These are phyloP conservation scores for Heliconius cydno DNA, from an alignment of 2,888 invertebrate species.

Conservation along the genomic window DNA sequence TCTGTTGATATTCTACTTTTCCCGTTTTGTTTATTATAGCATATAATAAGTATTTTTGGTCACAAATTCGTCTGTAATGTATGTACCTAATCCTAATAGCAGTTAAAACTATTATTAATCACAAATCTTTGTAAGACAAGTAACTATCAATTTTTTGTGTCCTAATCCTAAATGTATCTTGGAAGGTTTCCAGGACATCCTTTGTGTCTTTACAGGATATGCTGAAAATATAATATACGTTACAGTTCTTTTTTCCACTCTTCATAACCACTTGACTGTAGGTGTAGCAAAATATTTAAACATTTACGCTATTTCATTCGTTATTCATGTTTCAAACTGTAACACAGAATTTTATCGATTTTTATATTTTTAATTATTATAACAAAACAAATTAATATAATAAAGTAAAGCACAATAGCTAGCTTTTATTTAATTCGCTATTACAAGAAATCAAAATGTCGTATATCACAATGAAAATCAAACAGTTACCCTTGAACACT, in stretches of 20 bases:
- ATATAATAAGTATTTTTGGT: no score
- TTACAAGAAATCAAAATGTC: background rate
- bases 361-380: background rate
- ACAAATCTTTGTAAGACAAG: no score
- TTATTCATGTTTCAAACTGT: background rate
- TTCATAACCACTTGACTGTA: background rate
- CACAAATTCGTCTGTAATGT: no score
- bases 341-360: background rate
- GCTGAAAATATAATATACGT: background rate
- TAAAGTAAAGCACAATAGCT: background rate
- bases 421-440: background rate
- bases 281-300: background rate
- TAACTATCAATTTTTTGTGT: no score
- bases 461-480: background rate
- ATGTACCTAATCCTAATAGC: no score
- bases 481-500: conserved; percentile 1
- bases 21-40: background rate
- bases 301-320: background rate
- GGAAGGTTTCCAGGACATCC: background rate
- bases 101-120: no score
- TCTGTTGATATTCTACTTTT: background rate
- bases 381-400: background rate
- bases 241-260: background rate
- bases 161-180: no score
- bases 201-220: background rate